Percentiles rank a stretch among this genome's conserved stretches.
Evolutionary conservation across 2,888 invertebrate genomes (phyloP).

Genomic region (Acanthosepion esculentum): DNA sequence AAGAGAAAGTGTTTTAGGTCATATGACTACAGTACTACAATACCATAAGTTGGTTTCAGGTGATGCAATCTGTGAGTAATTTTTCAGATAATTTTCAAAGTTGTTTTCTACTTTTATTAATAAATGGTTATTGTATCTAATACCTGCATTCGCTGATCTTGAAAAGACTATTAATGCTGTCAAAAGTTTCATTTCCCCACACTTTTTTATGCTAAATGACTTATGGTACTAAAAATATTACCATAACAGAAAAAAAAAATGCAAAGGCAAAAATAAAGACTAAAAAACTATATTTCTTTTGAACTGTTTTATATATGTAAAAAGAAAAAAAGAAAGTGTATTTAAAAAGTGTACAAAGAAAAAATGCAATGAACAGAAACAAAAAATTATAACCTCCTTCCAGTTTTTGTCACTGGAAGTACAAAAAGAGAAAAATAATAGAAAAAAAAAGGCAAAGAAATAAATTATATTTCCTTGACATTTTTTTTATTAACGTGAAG

Average conservation of each 20-base stretch:
- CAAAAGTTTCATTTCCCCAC: background rate
- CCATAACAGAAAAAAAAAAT: background rate
- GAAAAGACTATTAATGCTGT: constrained; percentile 21
- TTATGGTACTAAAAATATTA: background rate
- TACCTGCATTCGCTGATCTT: background rate
- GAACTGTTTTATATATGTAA: constrained; percentile 33
- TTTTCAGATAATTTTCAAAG: no score
- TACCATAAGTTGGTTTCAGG: background rate
- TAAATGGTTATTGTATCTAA: background rate
- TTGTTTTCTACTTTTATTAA: background rate
- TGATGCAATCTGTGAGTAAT: background rate
- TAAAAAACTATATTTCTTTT: background rate
- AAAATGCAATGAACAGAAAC: background rate
- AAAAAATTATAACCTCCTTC: background rate
- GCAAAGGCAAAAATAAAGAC: background rate
- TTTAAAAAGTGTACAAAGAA: background rate
- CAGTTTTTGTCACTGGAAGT: background rate
- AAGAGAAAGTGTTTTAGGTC: background rate
- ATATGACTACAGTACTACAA: background rate
- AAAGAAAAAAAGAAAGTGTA: background rate
- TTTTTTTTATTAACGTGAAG: background rate
- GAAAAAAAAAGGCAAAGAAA: background rate
- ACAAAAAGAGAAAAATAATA: background rate
- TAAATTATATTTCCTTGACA: constrained; percentile 18
- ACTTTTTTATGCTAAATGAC: background rate